Evolutionary conservation across 2,113 vertebrate genomes (phyloP).

Genomic region (Lethenteron reissneri): DNA sequence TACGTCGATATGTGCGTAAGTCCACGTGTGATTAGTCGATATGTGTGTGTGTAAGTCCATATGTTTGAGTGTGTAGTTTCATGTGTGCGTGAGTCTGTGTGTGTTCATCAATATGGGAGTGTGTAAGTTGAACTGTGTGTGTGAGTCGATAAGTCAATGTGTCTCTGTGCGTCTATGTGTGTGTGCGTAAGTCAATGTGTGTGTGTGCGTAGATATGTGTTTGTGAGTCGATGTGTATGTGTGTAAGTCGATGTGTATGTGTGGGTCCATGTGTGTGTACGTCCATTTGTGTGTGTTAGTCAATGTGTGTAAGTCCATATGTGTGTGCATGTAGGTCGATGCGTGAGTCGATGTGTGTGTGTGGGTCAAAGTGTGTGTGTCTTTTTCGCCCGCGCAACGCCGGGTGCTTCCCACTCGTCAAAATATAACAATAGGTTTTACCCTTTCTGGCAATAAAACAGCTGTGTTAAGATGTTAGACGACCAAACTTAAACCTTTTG

Average conservation of each 20-base stretch:
- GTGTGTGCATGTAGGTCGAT: not conserved
- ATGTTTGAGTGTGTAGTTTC: not conserved
- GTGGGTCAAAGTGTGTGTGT: not conserved
- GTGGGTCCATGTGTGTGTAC: not conserved
- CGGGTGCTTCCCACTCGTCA: too few relatives aligned
- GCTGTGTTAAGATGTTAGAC: too few relatives aligned
- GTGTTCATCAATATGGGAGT: not conserved
- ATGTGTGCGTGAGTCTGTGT: not conserved
- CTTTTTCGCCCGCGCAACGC: too few relatives aligned
- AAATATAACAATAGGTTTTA: too few relatives aligned
- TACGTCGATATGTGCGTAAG: not conserved
- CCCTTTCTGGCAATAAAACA: too few relatives aligned
- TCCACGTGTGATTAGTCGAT: not conserved
- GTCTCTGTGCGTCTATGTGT: not conserved
- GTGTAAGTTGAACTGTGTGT: not conserved
- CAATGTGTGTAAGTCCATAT: not conserved
- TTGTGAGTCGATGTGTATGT: not conserved
- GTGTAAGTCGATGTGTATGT: not conserved
- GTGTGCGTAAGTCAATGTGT: not conserved
- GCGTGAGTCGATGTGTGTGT: not conserved
- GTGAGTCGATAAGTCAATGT: not conserved
- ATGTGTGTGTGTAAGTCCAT: not conserved
- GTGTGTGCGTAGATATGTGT: not conserved
- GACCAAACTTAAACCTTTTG: too few relatives aligned
- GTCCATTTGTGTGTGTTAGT: not conserved